These are phyloP conservation scores for Luperina nickerlii DNA, from an alignment of 2,888 invertebrate genomes.

Conservation along the genomic window DNA sequence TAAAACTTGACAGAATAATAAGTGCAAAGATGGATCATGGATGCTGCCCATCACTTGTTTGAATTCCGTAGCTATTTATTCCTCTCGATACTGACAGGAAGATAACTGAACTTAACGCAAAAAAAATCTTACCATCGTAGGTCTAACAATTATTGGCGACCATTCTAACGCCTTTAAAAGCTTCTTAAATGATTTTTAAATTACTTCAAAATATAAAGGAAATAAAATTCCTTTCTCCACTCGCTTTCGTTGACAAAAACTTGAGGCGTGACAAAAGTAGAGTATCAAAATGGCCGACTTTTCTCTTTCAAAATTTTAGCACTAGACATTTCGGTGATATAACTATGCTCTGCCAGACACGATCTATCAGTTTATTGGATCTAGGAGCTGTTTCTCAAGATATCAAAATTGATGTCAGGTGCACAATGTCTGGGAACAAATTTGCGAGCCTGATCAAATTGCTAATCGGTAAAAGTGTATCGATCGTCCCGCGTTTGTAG, in stretches of 20 bases:
- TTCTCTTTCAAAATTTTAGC: conserved; percentile 51
- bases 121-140: background rate
- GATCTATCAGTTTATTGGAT: conserved; percentile 60
- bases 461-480: conserved; percentile 84
- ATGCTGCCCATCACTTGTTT: background rate
- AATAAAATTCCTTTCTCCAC: conserved; percentile 51
- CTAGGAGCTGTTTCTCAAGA: conserved; percentile 61
- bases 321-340: conserved; percentile 52
- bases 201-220: conserved; percentile 41
- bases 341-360: conserved; percentile 41
- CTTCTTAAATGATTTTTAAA: conserved; percentile 37
- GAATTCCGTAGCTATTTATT: background rate
- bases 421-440: conserved; percentile 68
- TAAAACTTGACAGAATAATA: conserved; percentile 8
- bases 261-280: conserved; percentile 52
- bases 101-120: background rate
- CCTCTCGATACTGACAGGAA: background rate
- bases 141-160: background rate
- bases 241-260: conserved; percentile 47
- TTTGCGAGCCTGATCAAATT: conserved; percentile 72
- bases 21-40: background rate
- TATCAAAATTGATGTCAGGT: conserved; percentile 63
- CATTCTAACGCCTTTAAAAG: conserved; percentile 23
- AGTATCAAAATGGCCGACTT: conserved; percentile 44
- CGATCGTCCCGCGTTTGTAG: conserved; percentile 67